These are phyloP conservation scores for Epiblema foenella DNA, from an alignment of 2,888 invertebrate genomes.

Conservation along the genomic window DNA sequence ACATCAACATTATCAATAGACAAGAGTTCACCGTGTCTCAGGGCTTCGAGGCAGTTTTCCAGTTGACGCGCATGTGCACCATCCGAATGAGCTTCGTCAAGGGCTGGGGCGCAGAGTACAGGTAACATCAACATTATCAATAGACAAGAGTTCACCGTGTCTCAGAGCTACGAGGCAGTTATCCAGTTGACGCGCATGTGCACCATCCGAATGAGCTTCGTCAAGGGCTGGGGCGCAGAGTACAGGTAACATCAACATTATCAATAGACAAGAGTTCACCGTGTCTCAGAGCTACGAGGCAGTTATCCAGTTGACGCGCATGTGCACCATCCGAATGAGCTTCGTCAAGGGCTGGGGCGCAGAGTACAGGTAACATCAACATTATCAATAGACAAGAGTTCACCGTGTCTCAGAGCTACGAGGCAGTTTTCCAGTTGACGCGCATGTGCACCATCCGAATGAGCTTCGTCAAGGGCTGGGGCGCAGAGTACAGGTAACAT, in stretches of 20 bases:
- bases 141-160: constrained; percentile 94
- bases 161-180: constrained; percentile 99
- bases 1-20: constrained; percentile 89
- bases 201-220: constrained; percentile 99
- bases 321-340: constrained; percentile 99
- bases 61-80: constrained; percentile 98
- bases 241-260: constrained; percentile 87
- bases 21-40: constrained; percentile 99
- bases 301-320: constrained; percentile 97
- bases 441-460: constrained; percentile 99
- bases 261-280: constrained; percentile 89
- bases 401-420: constrained; percentile 98
- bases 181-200: constrained; percentile 99
- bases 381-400: constrained; percentile 87
- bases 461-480: constrained; percentile 99
- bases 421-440: constrained; percentile 98
- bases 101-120: constrained; percentile 98
- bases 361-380: constrained; percentile 89
- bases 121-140: constrained; percentile 75
- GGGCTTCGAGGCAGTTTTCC: constrained; percentile 99
- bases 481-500: constrained; percentile 94
- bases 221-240: constrained; percentile 99
- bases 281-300: constrained; percentile 99
- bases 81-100: constrained; percentile 99
- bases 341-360: constrained; percentile 99